phyloP scores from a whole-genome alignment of 2,888 invertebrate genomes.

The Julus scanicus region DNA sequence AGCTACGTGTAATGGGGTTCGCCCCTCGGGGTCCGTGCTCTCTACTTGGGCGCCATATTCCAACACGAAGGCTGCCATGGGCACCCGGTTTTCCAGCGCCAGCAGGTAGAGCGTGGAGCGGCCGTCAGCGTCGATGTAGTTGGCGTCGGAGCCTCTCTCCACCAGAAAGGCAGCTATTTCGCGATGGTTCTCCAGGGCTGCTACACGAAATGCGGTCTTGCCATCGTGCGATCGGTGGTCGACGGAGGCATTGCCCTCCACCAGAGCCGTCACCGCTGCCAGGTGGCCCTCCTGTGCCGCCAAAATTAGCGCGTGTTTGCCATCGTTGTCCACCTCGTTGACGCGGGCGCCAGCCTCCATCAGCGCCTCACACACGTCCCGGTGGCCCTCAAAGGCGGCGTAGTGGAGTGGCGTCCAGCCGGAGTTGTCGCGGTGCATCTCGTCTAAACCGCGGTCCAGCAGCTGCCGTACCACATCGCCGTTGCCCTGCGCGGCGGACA shows the following conservation, averaged over 20 bases:
- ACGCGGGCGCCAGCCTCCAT: constrained; percentile 88
- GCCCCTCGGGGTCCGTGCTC: constrained; percentile 88
- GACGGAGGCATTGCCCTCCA: constrained; percentile 80
- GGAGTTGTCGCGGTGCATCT: constrained; percentile 80
- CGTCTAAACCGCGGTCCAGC: constrained; percentile 79
- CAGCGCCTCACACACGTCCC: constrained; percentile 82
- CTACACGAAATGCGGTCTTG: constrained; percentile 82
- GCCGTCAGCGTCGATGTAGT: constrained; percentile 91
- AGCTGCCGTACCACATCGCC: constrained; percentile 90
- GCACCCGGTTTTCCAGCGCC: constrained; percentile 78
- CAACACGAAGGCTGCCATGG: constrained; percentile 70
- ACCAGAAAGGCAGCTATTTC: constrained; percentile 79
- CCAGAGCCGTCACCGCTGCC: constrained; percentile 75
- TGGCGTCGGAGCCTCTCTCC: constrained; percentile 81
- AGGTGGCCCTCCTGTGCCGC: constrained; percentile 90
- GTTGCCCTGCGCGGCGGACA: constrained; percentile 66
- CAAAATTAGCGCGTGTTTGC: constrained; percentile 86
- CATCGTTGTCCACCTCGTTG: constrained; percentile 91
- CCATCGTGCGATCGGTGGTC: constrained; percentile 91
- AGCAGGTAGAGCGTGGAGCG: constrained; percentile 91
- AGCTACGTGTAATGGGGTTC: constrained; percentile 89
- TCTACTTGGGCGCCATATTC: constrained; percentile 81
- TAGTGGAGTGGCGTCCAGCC: constrained; percentile 98
- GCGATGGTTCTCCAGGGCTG: constrained; percentile 82
- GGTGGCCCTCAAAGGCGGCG: constrained; percentile 92